These are phyloP conservation scores for Apteryx owenii DNA, from an alignment of 2,113 vertebrate species.

Conservation along the genomic window DNA sequence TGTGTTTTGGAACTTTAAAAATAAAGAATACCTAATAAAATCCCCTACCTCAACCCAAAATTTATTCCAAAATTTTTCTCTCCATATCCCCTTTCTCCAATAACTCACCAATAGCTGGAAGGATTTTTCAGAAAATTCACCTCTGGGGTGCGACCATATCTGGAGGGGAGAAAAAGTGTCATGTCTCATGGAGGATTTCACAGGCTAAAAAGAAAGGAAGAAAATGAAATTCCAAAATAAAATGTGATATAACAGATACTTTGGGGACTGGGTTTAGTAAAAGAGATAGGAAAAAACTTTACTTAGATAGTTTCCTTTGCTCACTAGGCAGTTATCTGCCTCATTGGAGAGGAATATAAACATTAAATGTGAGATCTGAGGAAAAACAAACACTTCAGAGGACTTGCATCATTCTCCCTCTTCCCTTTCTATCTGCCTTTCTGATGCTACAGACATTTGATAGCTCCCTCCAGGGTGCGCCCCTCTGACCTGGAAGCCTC, in stretches of 20 bases:
- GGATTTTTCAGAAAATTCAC: background rate
- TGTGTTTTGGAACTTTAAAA: background rate
- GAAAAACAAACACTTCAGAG: background rate
- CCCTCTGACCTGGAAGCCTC: background rate
- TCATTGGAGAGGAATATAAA: background rate
- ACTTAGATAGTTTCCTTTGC: background rate
- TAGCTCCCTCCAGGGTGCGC: background rate
- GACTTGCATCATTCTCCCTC: background rate
- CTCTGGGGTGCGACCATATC: background rate
- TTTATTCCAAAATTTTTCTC: background rate
- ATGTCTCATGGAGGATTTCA: background rate
- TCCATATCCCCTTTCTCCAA: background rate
- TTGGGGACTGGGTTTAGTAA: background rate
- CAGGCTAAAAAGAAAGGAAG: background rate
- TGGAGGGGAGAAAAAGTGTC: background rate
- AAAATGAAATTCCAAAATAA: slow-evolving; percentile 28
- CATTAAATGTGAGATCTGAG: background rate
- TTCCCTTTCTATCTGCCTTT: background rate
- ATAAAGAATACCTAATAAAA: background rate
- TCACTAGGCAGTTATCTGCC: background rate
- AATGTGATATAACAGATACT: background rate
- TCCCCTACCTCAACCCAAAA: background rate
- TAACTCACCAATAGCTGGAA: background rate
- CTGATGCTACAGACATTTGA: background rate
- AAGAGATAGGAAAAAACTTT: background rate